These are phyloP conservation scores for Umimayanthus kanabou DNA, from an alignment of 92 coral and sea anemone genomes.

Conservation along the genomic window DNA sequence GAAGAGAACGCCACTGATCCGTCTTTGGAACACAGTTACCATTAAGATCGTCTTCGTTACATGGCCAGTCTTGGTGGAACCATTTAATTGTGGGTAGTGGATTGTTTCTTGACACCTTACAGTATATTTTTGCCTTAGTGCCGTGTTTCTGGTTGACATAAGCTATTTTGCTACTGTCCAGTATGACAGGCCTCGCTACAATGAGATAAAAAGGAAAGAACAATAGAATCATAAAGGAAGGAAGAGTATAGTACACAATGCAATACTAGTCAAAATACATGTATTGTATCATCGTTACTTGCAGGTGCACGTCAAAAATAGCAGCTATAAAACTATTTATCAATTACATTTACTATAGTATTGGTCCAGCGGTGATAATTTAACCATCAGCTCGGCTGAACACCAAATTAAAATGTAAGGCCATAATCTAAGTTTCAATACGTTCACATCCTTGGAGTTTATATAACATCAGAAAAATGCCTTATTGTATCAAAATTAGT, in stretches of 20 bases:
- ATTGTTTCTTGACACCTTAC: conserved; percentile 12
- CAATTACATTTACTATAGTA: too few relatives aligned
- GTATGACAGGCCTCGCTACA: conserved; percentile 1
- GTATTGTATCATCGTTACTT: not conserved
- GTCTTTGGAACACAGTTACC: conserved; percentile 33
- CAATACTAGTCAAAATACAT: not conserved
- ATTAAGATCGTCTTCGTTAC: not conserved
- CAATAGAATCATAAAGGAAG: not conserved
- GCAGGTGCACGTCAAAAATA: too few relatives aligned
- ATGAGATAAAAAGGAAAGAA: not conserved
- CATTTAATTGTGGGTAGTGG: conserved; percentile 53
- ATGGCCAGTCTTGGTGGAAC: conserved; percentile 37
- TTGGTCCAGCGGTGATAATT: too few relatives aligned
- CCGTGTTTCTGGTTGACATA: not conserved
- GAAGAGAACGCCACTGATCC: conserved; percentile 37
- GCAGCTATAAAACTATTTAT: too few relatives aligned
- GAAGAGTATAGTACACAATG: not conserved
- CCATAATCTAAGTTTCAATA: too few relatives aligned
- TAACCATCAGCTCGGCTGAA: too few relatives aligned
- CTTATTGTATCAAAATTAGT: too few relatives aligned
- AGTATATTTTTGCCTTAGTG: not conserved
- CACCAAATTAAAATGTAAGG: too few relatives aligned
- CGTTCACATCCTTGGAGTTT: too few relatives aligned
- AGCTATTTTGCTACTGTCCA: conserved; percentile 2
- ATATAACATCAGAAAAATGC: too few relatives aligned